Evolutionary conservation across 2,113 vertebrate genomes (phyloP).

Genomic region (Chionomys nivalis): DNA sequence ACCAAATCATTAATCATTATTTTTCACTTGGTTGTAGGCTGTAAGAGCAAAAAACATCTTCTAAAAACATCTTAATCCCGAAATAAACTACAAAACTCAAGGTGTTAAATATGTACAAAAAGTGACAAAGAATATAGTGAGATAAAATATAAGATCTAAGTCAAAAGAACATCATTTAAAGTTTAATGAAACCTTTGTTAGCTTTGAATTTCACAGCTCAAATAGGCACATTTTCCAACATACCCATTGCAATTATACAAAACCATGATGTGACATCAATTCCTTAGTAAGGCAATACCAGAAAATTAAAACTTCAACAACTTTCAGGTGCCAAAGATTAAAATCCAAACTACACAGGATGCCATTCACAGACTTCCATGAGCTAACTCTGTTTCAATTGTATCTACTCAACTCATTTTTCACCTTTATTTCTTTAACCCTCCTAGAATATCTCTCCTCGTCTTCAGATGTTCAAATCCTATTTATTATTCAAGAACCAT

Average conservation of each 20-base stretch:
- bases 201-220: conserved; percentile 42
- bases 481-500: background rate
- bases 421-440: background rate
- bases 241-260: background rate
- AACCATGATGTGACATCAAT: background rate
- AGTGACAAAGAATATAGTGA: background rate
- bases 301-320: background rate
- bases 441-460: background rate
- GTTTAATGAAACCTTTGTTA: conserved; percentile 33
- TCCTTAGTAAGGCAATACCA: background rate
- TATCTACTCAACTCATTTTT: background rate
- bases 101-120: background rate
- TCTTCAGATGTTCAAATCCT: background rate
- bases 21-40: conserved; percentile 28
- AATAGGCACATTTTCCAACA: background rate
- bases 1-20: background rate
- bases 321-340: background rate
- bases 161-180: background rate
- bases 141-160: background rate
- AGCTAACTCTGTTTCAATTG: background rate
- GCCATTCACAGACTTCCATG: background rate
- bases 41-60: background rate
- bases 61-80: conserved; percentile 13
- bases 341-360: background rate
- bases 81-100: background rate